Conservation (phyloP, 2,113 vertebrate genomes). For the Albula glossodonta region DNA sequence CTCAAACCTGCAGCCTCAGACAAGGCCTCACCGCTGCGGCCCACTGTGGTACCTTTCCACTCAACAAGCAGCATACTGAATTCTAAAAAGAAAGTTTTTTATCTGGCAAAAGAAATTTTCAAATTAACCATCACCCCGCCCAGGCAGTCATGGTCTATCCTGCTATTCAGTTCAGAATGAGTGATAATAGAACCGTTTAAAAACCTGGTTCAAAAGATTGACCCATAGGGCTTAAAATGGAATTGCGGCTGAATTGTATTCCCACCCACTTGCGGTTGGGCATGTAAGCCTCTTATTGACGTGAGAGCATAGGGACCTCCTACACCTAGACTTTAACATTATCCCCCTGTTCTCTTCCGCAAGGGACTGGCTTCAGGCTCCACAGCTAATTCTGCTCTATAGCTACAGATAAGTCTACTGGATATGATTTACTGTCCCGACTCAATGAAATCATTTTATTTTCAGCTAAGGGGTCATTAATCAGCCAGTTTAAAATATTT, state of each 20-base stretch:
- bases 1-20: neutral
- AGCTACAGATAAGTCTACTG: constrained; percentile 68
- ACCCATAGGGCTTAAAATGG: constrained; percentile 71
- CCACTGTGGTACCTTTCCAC: neutral
- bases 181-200: constrained; percentile 37
- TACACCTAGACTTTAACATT: constrained; percentile 67
- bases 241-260: constrained; percentile 74
- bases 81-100: neutral
- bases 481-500: constrained; percentile 71
- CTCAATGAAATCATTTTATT: constrained; percentile 78
- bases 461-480: constrained; percentile 65
- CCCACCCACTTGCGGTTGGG: constrained; percentile 68
- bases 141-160: neutral
- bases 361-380: neutral
- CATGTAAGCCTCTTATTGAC: constrained; percentile 77
- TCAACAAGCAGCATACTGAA: neutral
- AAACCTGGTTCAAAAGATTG: constrained; percentile 67
- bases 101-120: neutral
- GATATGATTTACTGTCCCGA: constrained; percentile 67
- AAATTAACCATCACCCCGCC: neutral
- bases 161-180: constrained; percentile 9
- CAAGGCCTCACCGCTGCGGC: neutral
- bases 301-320: constrained; percentile 73
- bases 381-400: constrained; percentile 53
- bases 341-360: constrained; percentile 54